These are phyloP conservation scores for Phocoena phocoena DNA, from an alignment of 2,113 vertebrate species.

Conservation along the genomic window DNA sequence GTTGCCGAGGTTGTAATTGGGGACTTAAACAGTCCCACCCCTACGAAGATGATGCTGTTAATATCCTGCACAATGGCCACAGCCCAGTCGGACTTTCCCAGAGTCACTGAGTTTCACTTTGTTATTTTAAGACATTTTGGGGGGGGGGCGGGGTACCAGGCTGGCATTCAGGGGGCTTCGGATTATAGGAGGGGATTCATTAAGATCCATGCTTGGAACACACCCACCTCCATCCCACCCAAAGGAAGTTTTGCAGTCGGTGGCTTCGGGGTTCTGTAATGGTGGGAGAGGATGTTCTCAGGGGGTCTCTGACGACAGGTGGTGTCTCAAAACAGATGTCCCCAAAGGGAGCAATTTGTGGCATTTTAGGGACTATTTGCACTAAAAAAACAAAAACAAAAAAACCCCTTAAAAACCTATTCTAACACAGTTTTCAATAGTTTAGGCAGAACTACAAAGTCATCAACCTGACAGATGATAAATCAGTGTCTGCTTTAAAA, in stretches of 20 bases:
- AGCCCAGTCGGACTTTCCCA: neutral
- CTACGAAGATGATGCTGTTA: neutral
- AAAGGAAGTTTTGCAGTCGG: neutral
- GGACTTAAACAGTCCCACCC: neutral
- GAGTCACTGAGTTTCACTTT: neutral
- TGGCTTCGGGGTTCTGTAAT: conserved; percentile 13
- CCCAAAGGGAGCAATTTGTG: conserved; percentile 55
- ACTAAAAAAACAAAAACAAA: conserved; percentile 8
- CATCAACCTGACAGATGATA: conserved; percentile 80
- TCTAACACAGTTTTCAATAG: conserved; percentile 72
- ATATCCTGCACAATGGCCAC: neutral
- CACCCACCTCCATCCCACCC: conserved; percentile 4
- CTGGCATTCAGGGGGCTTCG: neutral
- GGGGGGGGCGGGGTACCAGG: neutral
- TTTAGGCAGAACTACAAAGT: conserved; percentile 77
- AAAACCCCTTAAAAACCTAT: conserved; percentile 32
- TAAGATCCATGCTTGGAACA: neutral
- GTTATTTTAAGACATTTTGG: neutral
- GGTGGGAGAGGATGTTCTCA: conserved; percentile 50
- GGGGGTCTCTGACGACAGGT: conserved; percentile 73
- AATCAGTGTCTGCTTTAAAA: conserved; percentile 76
- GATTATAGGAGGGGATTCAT: neutral
- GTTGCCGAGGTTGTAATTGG: fast-evolving
- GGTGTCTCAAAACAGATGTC: conserved; percentile 70
- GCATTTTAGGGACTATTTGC: conserved; percentile 50